Conservation (phyloP, 2,113 vertebrate species). For the Machaerirhynchus nigripectus region DNA sequence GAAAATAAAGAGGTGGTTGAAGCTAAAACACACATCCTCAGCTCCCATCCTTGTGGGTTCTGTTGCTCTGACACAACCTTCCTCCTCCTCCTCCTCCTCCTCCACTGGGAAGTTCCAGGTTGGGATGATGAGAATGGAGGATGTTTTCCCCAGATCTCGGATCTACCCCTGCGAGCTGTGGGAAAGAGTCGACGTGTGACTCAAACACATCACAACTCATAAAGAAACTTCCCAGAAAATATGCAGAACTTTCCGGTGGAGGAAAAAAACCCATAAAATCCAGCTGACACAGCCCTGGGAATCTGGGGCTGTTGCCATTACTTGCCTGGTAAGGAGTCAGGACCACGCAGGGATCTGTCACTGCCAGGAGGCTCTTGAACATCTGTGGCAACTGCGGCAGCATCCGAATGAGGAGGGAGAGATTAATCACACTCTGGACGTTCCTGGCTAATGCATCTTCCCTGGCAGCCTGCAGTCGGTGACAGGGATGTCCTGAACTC, state of each 20-base stretch:
- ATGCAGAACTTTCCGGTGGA: background rate
- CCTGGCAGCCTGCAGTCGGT: background rate
- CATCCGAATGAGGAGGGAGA: constrained; percentile 11
- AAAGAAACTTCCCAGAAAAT: background rate
- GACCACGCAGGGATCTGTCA: constrained; percentile 23
- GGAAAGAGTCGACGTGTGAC: accelerated
- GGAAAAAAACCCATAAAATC: background rate
- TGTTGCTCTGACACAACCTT: background rate
- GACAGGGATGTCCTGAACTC: constrained; percentile 35
- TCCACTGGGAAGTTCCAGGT: background rate
- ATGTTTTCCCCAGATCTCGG: background rate
- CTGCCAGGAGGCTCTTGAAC: constrained; percentile 54
- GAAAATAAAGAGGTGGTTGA: background rate
- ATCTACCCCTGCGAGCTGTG: background rate
- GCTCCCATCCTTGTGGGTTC: background rate
- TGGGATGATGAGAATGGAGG: background rate
- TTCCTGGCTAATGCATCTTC: constrained; percentile 42
- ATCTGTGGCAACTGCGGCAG: constrained; percentile 55
- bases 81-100: background rate
- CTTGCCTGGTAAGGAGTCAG: constrained; percentile 21
- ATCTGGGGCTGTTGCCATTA: constrained; percentile 9
- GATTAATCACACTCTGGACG: constrained; percentile 41
- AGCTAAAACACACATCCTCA: background rate
- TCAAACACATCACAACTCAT: background rate
- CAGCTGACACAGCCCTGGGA: constrained; percentile 10